These are phyloP conservation scores for Sardina pilchardus DNA, from an alignment of 2,113 vertebrate species.

Conservation along the genomic window DNA sequence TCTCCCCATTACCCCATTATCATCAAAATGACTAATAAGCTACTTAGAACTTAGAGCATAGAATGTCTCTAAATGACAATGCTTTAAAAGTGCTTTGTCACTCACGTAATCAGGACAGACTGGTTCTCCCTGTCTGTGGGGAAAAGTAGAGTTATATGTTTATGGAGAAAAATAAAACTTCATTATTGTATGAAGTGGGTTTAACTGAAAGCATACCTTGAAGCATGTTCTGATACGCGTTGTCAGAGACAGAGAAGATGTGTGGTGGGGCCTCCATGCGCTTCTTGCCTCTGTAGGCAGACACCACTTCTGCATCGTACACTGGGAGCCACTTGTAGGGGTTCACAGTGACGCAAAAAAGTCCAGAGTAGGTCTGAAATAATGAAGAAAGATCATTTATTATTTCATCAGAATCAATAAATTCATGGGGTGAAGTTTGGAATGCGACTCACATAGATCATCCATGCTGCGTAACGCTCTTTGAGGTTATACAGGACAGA, in stretches of 20 bases:
- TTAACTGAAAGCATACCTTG: constrained; percentile 28
- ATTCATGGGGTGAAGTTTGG: too few relatives aligned
- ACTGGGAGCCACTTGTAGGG: constrained; percentile 86
- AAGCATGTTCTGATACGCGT: constrained; percentile 46
- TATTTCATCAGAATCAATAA: too few relatives aligned
- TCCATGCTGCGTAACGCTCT: constrained; percentile 82
- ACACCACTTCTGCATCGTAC: constrained; percentile 71
- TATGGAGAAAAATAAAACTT: too few relatives aligned
- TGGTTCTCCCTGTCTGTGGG: constrained; percentile 38
- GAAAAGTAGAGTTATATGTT: not conserved
- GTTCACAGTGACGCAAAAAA: constrained; percentile 84
- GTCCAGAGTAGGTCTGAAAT: constrained; percentile 7
- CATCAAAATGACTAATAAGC: too few relatives aligned
- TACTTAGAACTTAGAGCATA: too few relatives aligned
- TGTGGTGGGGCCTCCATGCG: constrained; percentile 55
- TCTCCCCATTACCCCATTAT: too few relatives aligned
- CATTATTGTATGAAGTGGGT: not conserved
- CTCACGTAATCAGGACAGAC: constrained; percentile 68
- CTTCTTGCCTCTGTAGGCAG: constrained; percentile 77
- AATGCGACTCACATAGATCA: constrained; percentile 74
- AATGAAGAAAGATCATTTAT: not conserved
- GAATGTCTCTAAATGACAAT: too few relatives aligned
- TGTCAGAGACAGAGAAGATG: constrained; percentile 38
- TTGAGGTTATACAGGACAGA: constrained; percentile 82
- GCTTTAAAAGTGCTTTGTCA: constrained; percentile 2